Conservation (phyloP, 1,140 invertebrate genomes). For the Habropoda laboriosa region DNA sequence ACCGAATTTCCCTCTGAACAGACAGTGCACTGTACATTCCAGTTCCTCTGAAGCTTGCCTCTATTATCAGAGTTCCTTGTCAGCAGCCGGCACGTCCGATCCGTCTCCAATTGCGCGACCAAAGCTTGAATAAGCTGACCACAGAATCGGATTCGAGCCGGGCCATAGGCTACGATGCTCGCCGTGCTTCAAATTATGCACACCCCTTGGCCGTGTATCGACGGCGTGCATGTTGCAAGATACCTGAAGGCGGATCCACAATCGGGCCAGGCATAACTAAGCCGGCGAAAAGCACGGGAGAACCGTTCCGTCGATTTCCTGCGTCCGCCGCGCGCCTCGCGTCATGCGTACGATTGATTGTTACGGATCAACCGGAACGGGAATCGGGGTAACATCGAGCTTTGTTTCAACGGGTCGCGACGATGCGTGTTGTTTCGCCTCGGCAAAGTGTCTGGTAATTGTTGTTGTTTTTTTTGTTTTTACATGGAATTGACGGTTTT, state of each 20-base stretch:
- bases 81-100: conserved; percentile 56
- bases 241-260: conserved; percentile 10
- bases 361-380: no score
- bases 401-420: no score
- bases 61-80: conserved; percentile 61
- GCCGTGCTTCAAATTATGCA: conserved; percentile 54
- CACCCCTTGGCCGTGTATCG: conserved; percentile 43
- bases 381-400: no score
- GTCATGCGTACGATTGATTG: not conserved
- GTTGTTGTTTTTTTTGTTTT: no score
- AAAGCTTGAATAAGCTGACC: conserved; percentile 64
- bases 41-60: conserved; percentile 44
- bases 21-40: conserved; percentile 48
- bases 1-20: conserved; percentile 58
- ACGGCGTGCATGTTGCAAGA: conserved; percentile 24
- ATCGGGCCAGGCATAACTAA: not conserved
- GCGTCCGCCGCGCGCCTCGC: no score
- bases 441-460: no score
- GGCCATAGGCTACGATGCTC: conserved; percentile 19
- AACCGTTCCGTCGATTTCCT: not conserved
- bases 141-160: conserved; percentile 56
- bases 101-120: conserved; percentile 57
- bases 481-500: no score
- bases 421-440: no score
- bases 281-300: not conserved